Conservation (phyloP, 2,888 invertebrate species). For the Drosophila longiperda region DNA sequence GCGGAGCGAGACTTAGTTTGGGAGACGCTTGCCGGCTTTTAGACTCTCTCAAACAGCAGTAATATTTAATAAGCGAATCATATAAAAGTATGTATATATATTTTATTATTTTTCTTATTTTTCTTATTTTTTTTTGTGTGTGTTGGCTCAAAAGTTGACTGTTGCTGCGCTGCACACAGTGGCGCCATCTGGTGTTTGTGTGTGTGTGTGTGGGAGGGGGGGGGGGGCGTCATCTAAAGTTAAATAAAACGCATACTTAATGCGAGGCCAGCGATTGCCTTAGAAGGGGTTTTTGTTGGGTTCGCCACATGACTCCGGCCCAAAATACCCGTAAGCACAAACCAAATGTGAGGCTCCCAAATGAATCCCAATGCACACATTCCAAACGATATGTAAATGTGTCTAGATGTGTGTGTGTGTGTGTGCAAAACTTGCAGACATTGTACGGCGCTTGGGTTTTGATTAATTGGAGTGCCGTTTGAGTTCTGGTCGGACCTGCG, state of each 20-base stretch:
- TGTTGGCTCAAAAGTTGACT: conserved; percentile 43
- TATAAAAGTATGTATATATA: neutral
- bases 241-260: conserved; percentile 74
- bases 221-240: conserved; percentile 61
- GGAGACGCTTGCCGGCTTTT: conserved; percentile 57
- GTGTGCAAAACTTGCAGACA: conserved; percentile 50
- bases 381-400: conserved; percentile 18
- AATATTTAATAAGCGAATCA: conserved; percentile 53
- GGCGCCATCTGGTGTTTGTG: conserved; percentile 56
- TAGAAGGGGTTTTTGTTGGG: conserved; percentile 28
- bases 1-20: conserved; percentile 1
- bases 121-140: conserved; percentile 8
- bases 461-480: conserved; percentile 70
- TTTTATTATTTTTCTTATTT: neutral
- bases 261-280: conserved; percentile 50
- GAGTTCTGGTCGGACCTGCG: conserved; percentile 37
- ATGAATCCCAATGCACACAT: conserved; percentile 47
- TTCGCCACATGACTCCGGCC: conserved; percentile 31
- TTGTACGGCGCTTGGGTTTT: conserved; percentile 56
- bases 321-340: conserved; percentile 30
- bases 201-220: too few species aligned
- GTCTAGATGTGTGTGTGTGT: conserved; percentile 13
- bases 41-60: conserved; percentile 57
- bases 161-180: conserved; percentile 51
- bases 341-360: conserved; percentile 37